phyloP scores from a whole-genome alignment of 2,113 vertebrate species.

The Otus sunia region DNA sequence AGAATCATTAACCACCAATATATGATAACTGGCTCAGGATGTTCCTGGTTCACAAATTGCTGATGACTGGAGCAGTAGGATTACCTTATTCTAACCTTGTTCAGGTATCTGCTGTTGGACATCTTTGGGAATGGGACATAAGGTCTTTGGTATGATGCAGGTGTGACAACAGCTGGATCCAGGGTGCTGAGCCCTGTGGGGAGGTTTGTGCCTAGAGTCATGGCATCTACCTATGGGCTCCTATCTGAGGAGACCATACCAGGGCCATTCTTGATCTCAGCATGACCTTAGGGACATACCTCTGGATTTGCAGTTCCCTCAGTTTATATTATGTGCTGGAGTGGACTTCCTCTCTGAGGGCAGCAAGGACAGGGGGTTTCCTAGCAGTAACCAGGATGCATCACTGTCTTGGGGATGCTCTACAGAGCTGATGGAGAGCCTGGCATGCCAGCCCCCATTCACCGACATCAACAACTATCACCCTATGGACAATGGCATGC shows the following conservation, averaged over 20 bases:
- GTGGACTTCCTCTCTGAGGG: not conserved
- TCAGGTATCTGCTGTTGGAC: not conserved
- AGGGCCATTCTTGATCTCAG: not conserved
- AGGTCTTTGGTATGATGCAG: not conserved
- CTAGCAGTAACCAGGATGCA: accelerated
- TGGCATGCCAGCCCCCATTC: not conserved
- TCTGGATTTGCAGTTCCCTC: not conserved
- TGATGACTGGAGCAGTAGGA: not conserved
- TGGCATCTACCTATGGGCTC: not conserved
- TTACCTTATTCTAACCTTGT: not conserved
- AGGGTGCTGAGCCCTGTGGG: not conserved
- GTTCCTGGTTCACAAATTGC: not conserved
- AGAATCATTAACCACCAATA: not conserved
- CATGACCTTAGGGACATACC: not conserved
- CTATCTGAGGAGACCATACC: not conserved
- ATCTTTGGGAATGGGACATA: not conserved
- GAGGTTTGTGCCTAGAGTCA: not conserved
- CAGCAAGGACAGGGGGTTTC: not conserved
- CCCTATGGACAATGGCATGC: not conserved
- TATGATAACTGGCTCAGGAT: not conserved
- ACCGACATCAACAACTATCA: not conserved
- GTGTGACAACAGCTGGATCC: not conserved
- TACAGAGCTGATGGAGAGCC: not conserved
- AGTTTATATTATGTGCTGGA: not conserved
- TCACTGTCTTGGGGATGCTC: accelerated